phyloP scores from a whole-genome alignment of 2,113 vertebrate species.

The Halcyon senegalensis region DNA sequence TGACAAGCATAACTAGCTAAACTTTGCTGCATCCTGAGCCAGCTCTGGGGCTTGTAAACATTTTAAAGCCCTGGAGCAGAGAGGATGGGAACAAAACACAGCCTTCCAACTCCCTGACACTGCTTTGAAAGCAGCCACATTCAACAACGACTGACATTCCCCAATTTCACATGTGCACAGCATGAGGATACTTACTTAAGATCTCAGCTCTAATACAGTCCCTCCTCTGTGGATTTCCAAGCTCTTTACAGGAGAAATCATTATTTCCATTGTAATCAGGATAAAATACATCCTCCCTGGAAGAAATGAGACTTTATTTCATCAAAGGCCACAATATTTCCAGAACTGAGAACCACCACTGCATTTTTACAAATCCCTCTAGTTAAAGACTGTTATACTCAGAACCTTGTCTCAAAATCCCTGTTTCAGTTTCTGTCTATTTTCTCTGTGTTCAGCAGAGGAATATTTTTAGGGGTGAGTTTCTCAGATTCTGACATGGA shows the following conservation, averaged over 20 bases:
- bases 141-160: not conserved
- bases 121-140: not conserved
- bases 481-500: not conserved
- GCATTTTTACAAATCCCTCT: not conserved
- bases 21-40: not conserved
- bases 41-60: conserved; percentile 27
- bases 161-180: not conserved
- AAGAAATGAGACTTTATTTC: not conserved
- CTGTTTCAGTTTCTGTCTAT: not conserved
- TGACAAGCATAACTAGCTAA: conserved; percentile 40
- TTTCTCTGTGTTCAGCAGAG: not conserved
- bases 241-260: not conserved
- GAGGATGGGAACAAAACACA: conserved; percentile 4
- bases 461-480: not conserved
- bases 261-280: not conserved
- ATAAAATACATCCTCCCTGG: not conserved
- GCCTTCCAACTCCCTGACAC: not conserved
- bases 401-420: not conserved
- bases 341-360: not conserved
- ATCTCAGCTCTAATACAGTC: not conserved
- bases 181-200: not conserved
- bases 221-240: not conserved
- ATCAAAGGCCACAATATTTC: not conserved
- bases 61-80: not conserved
- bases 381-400: not conserved